Conservation (phyloP, 2,113 vertebrate genomes). For the Fulica atra region DNA sequence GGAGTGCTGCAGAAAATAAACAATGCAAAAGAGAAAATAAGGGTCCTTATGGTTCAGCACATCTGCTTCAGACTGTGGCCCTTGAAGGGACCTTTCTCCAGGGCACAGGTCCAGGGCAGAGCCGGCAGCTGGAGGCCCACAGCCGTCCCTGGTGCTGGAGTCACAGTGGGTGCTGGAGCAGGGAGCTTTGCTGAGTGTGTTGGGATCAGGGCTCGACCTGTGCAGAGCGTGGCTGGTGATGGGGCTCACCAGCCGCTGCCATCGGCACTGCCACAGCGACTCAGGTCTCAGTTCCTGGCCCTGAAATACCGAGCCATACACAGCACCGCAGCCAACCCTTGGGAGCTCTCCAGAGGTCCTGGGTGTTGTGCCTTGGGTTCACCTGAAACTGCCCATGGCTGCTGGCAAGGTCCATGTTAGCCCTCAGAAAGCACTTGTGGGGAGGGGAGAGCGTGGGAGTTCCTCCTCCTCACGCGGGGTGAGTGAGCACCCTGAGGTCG, state of each 20-base stretch:
- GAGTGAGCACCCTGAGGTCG: too few species aligned
- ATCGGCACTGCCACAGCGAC: background rate
- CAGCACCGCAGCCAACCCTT: too few species aligned
- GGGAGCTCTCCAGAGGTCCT: background rate
- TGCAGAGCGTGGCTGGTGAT: fast-evolving
- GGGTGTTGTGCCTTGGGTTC: background rate
- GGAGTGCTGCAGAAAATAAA: background rate
- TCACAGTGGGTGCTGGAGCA: too few species aligned
- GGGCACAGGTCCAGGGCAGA: background rate
- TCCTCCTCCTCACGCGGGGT: background rate
- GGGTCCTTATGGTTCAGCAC: background rate
- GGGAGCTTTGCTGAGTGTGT: background rate
- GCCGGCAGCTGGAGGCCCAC: background rate
- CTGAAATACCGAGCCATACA: fast-evolving
- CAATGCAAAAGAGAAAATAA: background rate
- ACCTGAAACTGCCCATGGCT: background rate
- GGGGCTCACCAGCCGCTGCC: background rate
- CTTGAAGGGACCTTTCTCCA: background rate
- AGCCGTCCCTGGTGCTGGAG: background rate
- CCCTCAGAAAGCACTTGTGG: background rate
- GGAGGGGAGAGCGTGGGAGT: background rate
- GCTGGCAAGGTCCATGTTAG: background rate
- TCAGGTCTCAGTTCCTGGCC: background rate
- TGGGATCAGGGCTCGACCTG: fast-evolving
- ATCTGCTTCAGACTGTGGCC: fast-evolving